These are phyloP conservation scores for Teinopalpus imperialis DNA, from an alignment of 2,888 invertebrate genomes.

Conservation along the genomic window DNA sequence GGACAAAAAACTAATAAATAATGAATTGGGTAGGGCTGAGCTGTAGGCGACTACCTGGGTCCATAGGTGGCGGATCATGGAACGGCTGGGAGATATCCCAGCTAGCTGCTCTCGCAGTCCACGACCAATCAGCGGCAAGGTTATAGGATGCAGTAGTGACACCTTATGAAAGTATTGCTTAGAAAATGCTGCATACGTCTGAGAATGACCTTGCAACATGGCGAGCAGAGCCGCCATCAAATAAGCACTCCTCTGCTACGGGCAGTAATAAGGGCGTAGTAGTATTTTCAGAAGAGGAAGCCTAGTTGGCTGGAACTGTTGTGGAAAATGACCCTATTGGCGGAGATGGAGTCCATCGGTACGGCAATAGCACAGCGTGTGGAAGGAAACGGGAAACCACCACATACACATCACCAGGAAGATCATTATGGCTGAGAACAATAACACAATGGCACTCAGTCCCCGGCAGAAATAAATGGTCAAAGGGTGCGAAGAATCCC, in stretches of 20 bases:
- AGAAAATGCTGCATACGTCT: slow-evolving; percentile 10
- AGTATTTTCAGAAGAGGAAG: not conserved
- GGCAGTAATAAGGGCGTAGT: slow-evolving; percentile 1
- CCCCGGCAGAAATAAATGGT: slow-evolving; percentile 10
- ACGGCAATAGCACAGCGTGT: slow-evolving; percentile 2
- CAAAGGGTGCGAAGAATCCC: slow-evolving; percentile 9
- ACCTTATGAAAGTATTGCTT: slow-evolving; percentile 7
- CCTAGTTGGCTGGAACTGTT: not conserved
- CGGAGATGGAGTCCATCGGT: not conserved
- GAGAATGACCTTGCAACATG: slow-evolving; percentile 3
- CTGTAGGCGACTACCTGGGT: slow-evolving; percentile 9
- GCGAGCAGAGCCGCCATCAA: slow-evolving; percentile 5
- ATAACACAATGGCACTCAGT: slow-evolving; percentile 6
- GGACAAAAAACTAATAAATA: too few relatives aligned
- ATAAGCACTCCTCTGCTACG: too few relatives aligned
- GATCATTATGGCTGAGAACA: slow-evolving; percentile 6
- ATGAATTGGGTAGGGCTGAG: not conserved
- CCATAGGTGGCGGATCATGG: slow-evolving; percentile 20
- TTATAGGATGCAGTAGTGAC: slow-evolving; percentile 10
- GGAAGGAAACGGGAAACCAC: not conserved
- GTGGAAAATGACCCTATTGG: not conserved
- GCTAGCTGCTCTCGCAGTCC: slow-evolving; percentile 9
- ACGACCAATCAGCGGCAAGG: slow-evolving; percentile 7
- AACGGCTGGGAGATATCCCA: slow-evolving; percentile 11
- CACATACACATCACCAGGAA: not conserved